These are phyloP conservation scores for Lapara coniferarum DNA, from an alignment of 2,888 invertebrate genomes.

Conservation along the genomic window DNA sequence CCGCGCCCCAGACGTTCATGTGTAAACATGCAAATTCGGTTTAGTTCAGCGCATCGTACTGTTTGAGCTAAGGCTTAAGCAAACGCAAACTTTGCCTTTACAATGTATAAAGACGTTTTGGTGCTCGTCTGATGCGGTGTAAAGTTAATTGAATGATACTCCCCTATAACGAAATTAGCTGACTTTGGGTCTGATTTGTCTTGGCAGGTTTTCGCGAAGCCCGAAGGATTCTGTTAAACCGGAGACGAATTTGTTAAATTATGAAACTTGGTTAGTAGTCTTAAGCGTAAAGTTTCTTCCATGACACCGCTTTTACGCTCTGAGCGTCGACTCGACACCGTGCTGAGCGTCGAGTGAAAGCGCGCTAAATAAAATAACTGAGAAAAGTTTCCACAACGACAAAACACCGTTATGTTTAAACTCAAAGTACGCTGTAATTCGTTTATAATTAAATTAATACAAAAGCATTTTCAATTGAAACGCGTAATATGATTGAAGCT, in stretches of 20 bases:
- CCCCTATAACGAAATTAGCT: constrained; percentile 47
- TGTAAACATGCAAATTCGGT: constrained; percentile 70
- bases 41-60: constrained; percentile 60
- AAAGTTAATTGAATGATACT: constrained; percentile 61
- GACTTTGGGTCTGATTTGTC: constrained; percentile 43
- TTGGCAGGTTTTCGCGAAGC: constrained; percentile 37
- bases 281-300: constrained; percentile 18
- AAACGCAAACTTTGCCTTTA: constrained; percentile 63
- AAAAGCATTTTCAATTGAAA: neutral
- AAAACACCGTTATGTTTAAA: neutral
- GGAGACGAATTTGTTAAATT: constrained; percentile 36
- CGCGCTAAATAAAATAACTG: constrained; percentile 10
- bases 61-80: constrained; percentile 60
- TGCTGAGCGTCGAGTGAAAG: neutral
- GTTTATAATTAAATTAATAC: too few relatives aligned
- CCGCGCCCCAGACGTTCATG: constrained; percentile 40
- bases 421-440: neutral
- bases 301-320: constrained; percentile 17
- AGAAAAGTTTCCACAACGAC: neutral
- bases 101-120: constrained; percentile 60
- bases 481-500: too few relatives aligned
- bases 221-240: constrained; percentile 7
- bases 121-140: constrained; percentile 53
- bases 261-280: constrained; percentile 38
- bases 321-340: too few relatives aligned